Base-by-base conservation (phyloP, 2,797 vertebrate species). In the Typhlichthys subterraneus region DNA sequence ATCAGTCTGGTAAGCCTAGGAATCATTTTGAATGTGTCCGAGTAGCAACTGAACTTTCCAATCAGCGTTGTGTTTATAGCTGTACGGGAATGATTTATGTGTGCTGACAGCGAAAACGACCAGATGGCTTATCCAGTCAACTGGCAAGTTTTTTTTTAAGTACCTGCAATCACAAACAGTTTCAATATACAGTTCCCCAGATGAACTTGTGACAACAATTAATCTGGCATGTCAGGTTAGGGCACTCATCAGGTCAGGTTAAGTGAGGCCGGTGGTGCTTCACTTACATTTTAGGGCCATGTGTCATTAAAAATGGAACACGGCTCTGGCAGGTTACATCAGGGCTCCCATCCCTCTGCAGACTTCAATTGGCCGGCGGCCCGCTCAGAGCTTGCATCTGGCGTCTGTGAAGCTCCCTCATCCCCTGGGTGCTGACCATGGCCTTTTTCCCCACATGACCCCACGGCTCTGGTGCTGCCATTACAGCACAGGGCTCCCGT, bases 301-400 rank as follows among this genome's bases (percentile, higher is more conserved):
- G 66, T 53, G 61, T 80, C 82, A 86, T 88, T 88, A 89, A 88
- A 88, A 89, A 85, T 87, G 72, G 79, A 90, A 70, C 51, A 75
- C 10, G 13, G 58, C 77, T 65, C 48, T 61, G 69, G 14, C 69
- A 55, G 52, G 67, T 69, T 67, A 77, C 58, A 79, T 84, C 70
- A 62, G 57, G 52, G 61, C 60, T 31, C 0, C 38, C 68, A 12
- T 63, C 59, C 61, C 76, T 71, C 72, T 53, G 61, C 33, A 70
- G 69, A 79, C 67, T 60, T 73, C 57, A 1, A 62, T 65, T 49
- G 59, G 60, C 68, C 83, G 78, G 85, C 73, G 51, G 54, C 60
- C 65, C 59, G 67, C 53, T 63, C 59, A 46, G 19, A 49, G 53
- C 5, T 45, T 52, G 73, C 70, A 50, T 57, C 67, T 58, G 47